Evolutionary conservation across 2,797 vertebrate genomes (phyloP).

Genomic region (Eulemur rubriventer): DNA sequence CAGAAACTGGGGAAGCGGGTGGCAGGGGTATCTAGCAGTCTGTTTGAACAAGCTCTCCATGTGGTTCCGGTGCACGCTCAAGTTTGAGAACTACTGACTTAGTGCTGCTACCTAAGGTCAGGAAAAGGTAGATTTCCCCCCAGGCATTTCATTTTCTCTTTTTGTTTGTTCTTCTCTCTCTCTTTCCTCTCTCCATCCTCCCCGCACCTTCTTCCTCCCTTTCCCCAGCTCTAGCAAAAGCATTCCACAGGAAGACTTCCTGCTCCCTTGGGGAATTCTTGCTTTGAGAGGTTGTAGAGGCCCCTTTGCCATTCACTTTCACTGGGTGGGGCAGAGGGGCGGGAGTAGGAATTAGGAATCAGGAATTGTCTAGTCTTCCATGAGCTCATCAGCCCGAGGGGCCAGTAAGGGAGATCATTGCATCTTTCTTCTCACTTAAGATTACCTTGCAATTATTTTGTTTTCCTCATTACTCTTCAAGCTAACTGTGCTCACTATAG

Average conservation of each 20-base stretch:
- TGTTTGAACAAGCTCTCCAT: background rate
- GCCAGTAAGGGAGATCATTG: background rate
- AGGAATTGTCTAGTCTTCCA: background rate
- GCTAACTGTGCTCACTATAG: background rate
- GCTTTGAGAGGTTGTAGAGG: background rate
- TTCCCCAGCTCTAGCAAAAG: background rate
- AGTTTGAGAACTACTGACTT: background rate
- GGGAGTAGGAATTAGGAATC: background rate
- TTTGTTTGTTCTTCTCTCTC: background rate
- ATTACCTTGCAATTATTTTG: background rate
- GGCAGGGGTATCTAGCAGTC: too few relatives aligned
- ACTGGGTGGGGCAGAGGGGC: background rate
- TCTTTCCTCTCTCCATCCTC: background rate
- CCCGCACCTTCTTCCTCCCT: too few relatives aligned
- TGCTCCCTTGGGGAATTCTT: background rate
- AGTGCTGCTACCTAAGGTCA: background rate
- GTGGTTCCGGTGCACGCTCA: too few relatives aligned
- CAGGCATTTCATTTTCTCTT: background rate
- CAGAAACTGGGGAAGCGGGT: background rate
- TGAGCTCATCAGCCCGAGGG: background rate
- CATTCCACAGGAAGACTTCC: background rate
- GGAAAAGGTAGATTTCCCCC: background rate
- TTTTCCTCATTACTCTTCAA: conserved; percentile 41
- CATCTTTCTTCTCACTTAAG: background rate
- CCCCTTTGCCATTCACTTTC: background rate